Base-by-base conservation (phyloP, 2,113 vertebrate species). In the Oncorhynchus gorbuscha region DNA sequence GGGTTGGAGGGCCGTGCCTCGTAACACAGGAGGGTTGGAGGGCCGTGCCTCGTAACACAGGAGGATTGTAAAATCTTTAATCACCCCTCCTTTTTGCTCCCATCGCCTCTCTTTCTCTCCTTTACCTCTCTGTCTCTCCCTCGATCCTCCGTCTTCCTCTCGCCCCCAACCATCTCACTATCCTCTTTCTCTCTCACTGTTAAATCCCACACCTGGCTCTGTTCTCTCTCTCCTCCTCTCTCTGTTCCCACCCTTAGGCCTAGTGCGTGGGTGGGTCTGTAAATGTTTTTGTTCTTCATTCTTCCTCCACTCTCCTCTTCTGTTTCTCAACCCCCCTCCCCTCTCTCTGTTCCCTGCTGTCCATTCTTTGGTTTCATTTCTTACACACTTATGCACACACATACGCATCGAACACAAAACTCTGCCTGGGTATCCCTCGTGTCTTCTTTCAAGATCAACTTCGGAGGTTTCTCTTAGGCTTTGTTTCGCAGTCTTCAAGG, bases 261-360 rank as follows among this genome's bases (percentile, higher is more conserved):
- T 74, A 48, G 73, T 86, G 88, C 81, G 79, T 90, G 87, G 88
- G 79, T 90, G 87, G 88, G 84, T 84, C 79, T 75, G 20, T 81
- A 79, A 84, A 83, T 89, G 83, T 88, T 87, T 85, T 82, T 78
- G 69, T 74, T 83, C 84, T 79, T 69, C 70, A 18, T 76, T 24
- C 26, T 74, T 67, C 24, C 65, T 66, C 64, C 26, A 7, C 35
- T 39, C 32, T 35, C 32, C 32, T 35, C 45, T 76, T 78, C 6
- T 48, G 7, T 83, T 77, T 24, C 82, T 77, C 64, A 83, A 72
- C 51, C 65, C 61, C 39, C 51, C 61, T n/a, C 5, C 4, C 32
- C 51, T 24, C 24, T 24, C 24, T 24, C 12, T 26, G 39, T 13
- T 24, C 69, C 55, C 45, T 67, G 5, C 45, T n/a, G n/a, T 71